A percentile compares a stretch with the other conserved stretches of the same genome.
Conservation (phyloP, 1,140 invertebrate species). For the Drosophila bifasciata region DNA sequence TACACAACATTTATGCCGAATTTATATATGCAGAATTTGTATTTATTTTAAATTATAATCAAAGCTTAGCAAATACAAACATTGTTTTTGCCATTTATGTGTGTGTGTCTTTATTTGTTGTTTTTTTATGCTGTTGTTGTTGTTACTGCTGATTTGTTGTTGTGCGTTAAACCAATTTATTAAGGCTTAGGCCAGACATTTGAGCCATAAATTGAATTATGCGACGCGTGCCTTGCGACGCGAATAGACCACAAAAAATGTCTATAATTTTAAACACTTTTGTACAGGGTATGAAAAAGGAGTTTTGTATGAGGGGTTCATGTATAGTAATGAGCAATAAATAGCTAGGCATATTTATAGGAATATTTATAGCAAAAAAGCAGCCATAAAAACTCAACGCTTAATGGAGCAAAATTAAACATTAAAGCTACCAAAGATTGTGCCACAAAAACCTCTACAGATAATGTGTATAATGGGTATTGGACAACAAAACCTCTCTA, state of each 20-base stretch:
- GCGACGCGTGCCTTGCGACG: slow-evolving; percentile 41
- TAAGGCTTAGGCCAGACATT: slow-evolving; percentile 46
- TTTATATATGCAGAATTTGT: slow-evolving; percentile 31
- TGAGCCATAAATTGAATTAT: slow-evolving; percentile 48
- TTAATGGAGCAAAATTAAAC: neutral
- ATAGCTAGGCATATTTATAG: too few relatives aligned
- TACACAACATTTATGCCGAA: slow-evolving; percentile 18
- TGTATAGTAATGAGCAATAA: too few relatives aligned
- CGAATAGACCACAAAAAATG: slow-evolving; percentile 23
- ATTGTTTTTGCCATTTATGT: slow-evolving; percentile 37
- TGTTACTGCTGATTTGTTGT: too few relatives aligned
- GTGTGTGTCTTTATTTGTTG: neutral
- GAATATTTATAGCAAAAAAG: too few relatives aligned
- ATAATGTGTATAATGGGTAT: slow-evolving; percentile 31
- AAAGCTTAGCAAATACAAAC: slow-evolving; percentile 35
- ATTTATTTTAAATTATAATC: slow-evolving; percentile 42
- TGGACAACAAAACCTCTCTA: neutral
- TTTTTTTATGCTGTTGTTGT: too few relatives aligned
- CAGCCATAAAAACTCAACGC: too few relatives aligned
- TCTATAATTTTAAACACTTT: slow-evolving; percentile 14
- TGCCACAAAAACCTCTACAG: neutral
- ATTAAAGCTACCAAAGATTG: too few relatives aligned
- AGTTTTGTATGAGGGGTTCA: too few relatives aligned
- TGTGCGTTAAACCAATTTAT: slow-evolving; percentile 48
- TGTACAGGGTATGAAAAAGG: slow-evolving; percentile 18